Evolutionary conservation across 2,113 vertebrate species (phyloP).

Genomic region (Chloropsis cyanopogon): DNA sequence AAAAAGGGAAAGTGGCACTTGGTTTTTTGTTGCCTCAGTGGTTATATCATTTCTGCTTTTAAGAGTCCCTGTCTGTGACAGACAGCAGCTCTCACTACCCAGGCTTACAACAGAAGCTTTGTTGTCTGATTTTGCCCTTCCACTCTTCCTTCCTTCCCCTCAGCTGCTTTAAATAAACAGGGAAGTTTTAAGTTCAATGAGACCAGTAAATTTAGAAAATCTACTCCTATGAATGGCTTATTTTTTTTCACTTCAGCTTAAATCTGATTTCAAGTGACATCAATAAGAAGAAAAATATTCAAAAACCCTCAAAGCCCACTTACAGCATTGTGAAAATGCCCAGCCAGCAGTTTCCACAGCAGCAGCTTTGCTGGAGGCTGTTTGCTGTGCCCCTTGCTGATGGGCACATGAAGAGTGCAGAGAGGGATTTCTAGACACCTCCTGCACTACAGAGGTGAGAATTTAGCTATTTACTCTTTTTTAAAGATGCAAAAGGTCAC

Average conservation of each 20-base stretch:
- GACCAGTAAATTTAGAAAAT: background rate
- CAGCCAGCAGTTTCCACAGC: background rate
- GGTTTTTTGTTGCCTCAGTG: background rate
- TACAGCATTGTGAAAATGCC: background rate
- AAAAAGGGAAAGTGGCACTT: slow-evolving; percentile 15
- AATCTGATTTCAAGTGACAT: background rate
- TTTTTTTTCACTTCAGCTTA: background rate
- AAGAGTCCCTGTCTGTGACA: background rate
- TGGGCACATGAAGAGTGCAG: background rate
- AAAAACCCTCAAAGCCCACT: background rate
- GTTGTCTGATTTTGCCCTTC: slow-evolving; percentile 10
- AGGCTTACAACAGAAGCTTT: background rate
- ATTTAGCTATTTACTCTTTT: background rate
- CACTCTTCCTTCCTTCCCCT: slow-evolving; percentile 19
- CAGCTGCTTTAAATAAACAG: slow-evolving; percentile 26
- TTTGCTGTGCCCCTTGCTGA: background rate
- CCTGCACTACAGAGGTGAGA: background rate
- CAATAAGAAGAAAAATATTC: background rate
- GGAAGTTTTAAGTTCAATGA: background rate
- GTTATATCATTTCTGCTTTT: slow-evolving; percentile 23
- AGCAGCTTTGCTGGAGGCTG: background rate
- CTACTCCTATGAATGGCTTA: background rate
- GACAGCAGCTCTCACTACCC: background rate
- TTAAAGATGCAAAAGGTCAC: background rate
- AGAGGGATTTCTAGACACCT: background rate